phyloP scores from a whole-genome alignment of 2,888 invertebrate species.

The Alcis repandata region DNA sequence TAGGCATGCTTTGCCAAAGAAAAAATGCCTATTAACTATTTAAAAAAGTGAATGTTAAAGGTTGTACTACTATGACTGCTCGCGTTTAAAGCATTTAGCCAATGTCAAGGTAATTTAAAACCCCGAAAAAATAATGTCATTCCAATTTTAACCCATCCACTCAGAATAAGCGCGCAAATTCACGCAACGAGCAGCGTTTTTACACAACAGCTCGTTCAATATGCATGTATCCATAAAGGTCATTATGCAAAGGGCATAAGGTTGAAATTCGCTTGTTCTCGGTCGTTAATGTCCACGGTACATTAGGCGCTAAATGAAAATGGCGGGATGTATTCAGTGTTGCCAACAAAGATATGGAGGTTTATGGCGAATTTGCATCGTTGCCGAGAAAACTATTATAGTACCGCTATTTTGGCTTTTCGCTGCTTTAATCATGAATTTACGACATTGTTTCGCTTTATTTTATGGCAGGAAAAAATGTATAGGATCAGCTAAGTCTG shows the following conservation, averaged over 20 bases:
- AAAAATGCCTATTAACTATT: too few relatives aligned
- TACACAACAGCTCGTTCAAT: constrained; percentile 48
- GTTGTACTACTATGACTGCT: too few relatives aligned
- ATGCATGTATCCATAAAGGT: constrained; percentile 38
- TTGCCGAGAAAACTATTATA: constrained; percentile 34
- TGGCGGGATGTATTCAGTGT: constrained; percentile 46
- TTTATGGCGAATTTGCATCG: constrained; percentile 40
- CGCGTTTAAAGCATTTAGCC: not conserved
- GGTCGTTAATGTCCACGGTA: constrained; percentile 48
- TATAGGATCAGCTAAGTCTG: too few relatives aligned
- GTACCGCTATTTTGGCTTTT: not conserved
- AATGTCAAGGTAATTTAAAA: not conserved
- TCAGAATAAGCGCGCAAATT: constrained; percentile 30
- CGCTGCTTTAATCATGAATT: not conserved
- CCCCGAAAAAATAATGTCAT: constrained; percentile 29
- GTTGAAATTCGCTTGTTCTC: constrained; percentile 44
- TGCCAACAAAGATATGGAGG: constrained; percentile 45
- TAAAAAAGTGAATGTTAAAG: too few relatives aligned
- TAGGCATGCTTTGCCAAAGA: too few relatives aligned
- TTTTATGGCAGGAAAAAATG: not conserved
- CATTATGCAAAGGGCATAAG: constrained; percentile 39
- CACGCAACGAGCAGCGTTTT: constrained; percentile 38
- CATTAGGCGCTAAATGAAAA: constrained; percentile 59
- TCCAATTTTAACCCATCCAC: constrained; percentile 40
- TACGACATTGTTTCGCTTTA: not conserved